Base-by-base conservation (phyloP, 2,113 vertebrate species). In the Gnathonemus longibarbis region DNA sequence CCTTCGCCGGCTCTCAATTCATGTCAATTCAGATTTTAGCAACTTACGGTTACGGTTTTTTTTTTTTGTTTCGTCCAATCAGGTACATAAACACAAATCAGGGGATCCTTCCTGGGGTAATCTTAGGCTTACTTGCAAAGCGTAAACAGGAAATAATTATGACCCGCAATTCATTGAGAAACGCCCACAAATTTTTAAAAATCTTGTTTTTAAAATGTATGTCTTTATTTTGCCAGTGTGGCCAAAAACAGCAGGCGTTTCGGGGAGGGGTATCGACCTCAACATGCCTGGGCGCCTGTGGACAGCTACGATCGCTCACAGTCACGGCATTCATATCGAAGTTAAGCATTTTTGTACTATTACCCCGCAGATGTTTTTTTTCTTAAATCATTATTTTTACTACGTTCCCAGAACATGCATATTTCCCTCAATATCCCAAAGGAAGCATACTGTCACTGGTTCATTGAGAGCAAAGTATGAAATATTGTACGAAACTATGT, bases 1-100 rank as follows among this genome's bases (percentile, higher is more conserved):
- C 66, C 3, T 31, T 27, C 11, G 3, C 66, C 94, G 89, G 94
- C 94, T 3, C 92, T 94, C 91, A 84, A 84, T 93, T n/a, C 31
- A 53, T 50, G 49, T 87, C 49, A 87, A 31, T 13, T 70, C 62
- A n/a, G 17, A 10, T 53, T 52, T 15, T 9, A 27, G 10, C 24
- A 9, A 53, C 3, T 35, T 42, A 42, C 0, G 13, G 2, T 35
- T 42, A 42, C 0, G 13, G 2, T 35, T 39, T 27, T 35, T 77
- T 77, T 77, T 70, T 42, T 77, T 74, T 74, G 3, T 52, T 45
- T 52, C 10, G 13, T 56, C 21, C 80, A 56, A 62, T 84, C 80
- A 84, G 53, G 77, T 85, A n/a, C 80, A 84, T 89, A 84, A 89
- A 89, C 77, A 85, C 42, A 85, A 46, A 84, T 50, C 39, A 84